A percentile compares a stretch with the other conserved stretches of the same genome.
Conservation (phyloP, 2,113 vertebrate genomes). For the Sinocyclocheilus maitianheensis region DNA sequence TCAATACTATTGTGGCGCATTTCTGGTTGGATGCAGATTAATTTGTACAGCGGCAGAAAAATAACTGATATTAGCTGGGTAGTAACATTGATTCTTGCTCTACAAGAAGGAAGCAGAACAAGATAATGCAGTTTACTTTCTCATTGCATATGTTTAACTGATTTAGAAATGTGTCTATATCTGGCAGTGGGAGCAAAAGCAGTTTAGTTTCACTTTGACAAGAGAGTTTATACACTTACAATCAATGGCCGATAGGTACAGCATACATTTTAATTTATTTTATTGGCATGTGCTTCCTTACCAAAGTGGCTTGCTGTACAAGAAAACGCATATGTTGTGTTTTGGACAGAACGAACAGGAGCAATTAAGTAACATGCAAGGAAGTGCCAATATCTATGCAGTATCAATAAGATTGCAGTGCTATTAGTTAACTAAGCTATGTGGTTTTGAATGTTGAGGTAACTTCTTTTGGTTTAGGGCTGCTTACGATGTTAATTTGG, state of each 20-base stretch:
- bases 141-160: constrained; percentile 8
- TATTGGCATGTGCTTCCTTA: background rate
- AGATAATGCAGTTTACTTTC: constrained; percentile 13
- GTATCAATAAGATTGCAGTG: background rate
- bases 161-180: constrained; percentile 16
- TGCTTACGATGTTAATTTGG: background rate
- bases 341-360: background rate
- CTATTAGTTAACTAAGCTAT: background rate
- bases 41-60: constrained; percentile 41
- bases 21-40: constrained; percentile 49
- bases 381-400: background rate
- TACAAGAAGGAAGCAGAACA: background rate
- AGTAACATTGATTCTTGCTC: constrained; percentile 18
- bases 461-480: background rate
- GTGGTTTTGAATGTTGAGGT: background rate
- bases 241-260: constrained; percentile 2
- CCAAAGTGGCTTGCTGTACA: background rate
- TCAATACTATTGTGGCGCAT: constrained; percentile 34
- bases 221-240: background rate
- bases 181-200: background rate
- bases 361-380: background rate
- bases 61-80: constrained; percentile 35
- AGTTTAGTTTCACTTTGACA: constrained; percentile 14
- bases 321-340: background rate
- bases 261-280: background rate